Conservation (phyloP, 1,140 invertebrate species). For the Marisa cornuarietis region DNA sequence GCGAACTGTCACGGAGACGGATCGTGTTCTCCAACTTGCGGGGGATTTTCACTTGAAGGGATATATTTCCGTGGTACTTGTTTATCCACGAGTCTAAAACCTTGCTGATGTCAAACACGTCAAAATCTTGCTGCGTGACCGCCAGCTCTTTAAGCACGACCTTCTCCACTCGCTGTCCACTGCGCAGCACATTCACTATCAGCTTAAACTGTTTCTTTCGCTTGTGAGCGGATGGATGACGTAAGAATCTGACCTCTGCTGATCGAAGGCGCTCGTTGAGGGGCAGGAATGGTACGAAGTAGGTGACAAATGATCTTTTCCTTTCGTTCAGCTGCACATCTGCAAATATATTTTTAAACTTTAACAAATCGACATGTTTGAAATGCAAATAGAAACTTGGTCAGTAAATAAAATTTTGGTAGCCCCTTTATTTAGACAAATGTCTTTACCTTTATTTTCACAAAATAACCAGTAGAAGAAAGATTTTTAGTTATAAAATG, state of each 20-base stretch:
- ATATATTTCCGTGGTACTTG: conserved; percentile 39
- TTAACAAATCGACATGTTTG: neutral
- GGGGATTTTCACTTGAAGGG: conserved; percentile 30
- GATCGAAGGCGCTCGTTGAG: conserved; percentile 38
- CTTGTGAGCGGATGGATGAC: conserved; percentile 1
- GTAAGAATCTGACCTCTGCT: conserved; percentile 43
- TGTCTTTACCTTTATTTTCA: no score
- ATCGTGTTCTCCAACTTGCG: conserved; percentile 18
- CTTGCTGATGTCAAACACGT: conserved; percentile 39
- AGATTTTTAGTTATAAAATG: no score
- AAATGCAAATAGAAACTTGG: no score
- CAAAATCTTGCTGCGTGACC: conserved; percentile 25
- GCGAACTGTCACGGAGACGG: conserved; percentile 4
- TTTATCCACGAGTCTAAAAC: conserved; percentile 35
- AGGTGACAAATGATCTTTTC: conserved; percentile 21
- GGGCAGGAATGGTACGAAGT: conserved; percentile 36
- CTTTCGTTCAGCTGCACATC: conserved; percentile 15
- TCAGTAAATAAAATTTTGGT: no score
- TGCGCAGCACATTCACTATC: conserved; percentile 23
- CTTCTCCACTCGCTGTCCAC: conserved; percentile 24
- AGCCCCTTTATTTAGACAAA: no score
- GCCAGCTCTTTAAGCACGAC: conserved; percentile 18
- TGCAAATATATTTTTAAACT: neutral
- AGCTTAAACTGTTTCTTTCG: conserved; percentile 25
- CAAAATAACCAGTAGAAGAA: no score